A percentile compares a stretch with the other conserved stretches of the same genome.
These are phyloP conservation scores for Macquaria australasica DNA, from an alignment of 2,113 vertebrate species.

Conservation along the genomic window DNA sequence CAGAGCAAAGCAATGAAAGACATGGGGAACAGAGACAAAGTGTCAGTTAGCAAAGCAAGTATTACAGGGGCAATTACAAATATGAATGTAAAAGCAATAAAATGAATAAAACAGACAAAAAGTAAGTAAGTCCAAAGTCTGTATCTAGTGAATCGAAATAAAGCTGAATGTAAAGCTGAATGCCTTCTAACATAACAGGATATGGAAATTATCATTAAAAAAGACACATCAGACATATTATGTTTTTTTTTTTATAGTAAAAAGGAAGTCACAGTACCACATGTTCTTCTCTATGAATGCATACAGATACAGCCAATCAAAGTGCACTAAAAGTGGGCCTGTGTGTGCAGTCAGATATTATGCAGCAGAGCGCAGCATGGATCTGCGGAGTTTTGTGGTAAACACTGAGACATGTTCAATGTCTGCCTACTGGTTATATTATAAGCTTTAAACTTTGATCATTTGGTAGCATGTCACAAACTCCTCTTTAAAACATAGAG, in stretches of 20 bases:
- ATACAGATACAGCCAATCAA: slow-evolving; percentile 14
- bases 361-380: neutral
- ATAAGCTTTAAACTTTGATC: slow-evolving; percentile 1
- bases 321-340: slow-evolving; percentile 2
- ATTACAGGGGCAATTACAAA: no score
- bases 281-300: neutral
- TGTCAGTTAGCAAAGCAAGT: no score
- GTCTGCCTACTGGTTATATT: neutral
- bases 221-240: neutral
- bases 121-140: no score
- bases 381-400: neutral
- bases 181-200: neutral
- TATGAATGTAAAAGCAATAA: no score
- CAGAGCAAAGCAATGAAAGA: no score
- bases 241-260: neutral
- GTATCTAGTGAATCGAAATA: neutral
- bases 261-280: neutral
- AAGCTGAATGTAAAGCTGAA: neutral
- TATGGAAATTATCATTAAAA: neutral
- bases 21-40: no score
- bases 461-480: slow-evolving; percentile 1
- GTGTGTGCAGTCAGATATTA: slow-evolving; percentile 15
- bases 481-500: neutral
- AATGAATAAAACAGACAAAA: no score
- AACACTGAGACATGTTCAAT: neutral